Percentiles rank a stretch among this genome's conserved stretches.
Conservation (phyloP, 1,140 invertebrate genomes). For the Caenorhabditis latens region DNA sequence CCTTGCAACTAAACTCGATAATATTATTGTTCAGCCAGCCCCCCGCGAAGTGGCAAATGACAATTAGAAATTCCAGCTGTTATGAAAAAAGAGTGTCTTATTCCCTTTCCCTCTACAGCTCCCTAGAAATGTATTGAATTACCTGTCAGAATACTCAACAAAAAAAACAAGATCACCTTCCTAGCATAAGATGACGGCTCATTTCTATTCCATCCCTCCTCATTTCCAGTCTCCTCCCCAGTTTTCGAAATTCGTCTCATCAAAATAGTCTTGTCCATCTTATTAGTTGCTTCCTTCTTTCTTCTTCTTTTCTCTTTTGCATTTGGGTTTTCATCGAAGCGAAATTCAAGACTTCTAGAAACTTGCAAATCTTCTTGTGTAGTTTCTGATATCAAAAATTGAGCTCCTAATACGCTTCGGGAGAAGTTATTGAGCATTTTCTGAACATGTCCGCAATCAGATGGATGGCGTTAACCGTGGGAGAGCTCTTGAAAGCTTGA, state of each 20-base stretch:
- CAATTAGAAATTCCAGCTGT: conserved; percentile 52
- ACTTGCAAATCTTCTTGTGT: no score
- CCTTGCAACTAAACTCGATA: neutral
- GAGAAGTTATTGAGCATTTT: no score
- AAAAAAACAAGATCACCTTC: conserved; percentile 39
- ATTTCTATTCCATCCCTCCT: neutral
- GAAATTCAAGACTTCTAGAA: no score
- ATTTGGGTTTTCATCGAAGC: no score
- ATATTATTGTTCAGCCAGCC: neutral
- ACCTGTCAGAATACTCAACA: neutral
- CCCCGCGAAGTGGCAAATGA: neutral
- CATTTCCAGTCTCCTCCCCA: neutral
- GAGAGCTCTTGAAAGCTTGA: no score
- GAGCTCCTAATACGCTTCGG: no score
- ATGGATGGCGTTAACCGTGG: no score
- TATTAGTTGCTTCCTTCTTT: neutral
- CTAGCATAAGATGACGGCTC: neutral
- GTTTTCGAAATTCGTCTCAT: conserved; percentile 6
- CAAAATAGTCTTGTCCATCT: neutral
- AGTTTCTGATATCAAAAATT: no score
- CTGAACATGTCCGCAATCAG: no score
- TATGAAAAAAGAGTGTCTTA: conserved; percentile 1
- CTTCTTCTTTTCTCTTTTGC: neutral
- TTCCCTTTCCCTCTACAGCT: no score
- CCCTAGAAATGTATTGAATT: conserved; percentile 32